Base-by-base conservation (phyloP, 92 coral and sea anemone genomes). In the Zoanthus sociatus region DNA sequence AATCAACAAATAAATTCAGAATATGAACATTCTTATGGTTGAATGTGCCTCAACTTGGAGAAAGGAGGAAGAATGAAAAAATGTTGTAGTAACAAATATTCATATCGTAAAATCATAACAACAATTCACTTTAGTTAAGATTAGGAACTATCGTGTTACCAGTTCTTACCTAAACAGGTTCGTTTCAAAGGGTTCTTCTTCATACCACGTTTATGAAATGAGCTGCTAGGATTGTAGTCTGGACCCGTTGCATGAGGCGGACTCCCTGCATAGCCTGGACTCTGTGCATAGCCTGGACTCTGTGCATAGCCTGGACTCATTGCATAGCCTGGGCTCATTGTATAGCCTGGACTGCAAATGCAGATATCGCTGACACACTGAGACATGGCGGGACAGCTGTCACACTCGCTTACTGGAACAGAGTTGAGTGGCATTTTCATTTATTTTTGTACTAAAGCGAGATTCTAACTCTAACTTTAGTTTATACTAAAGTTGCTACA, bases 331-430 rank as follows among this genome's bases (percentile, higher is more conserved):
- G 76, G 79, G 61, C 50, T 87, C 94, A 91, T 91, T 53, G 86
- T 58, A 71, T 92, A 92, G 1, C 98, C 98, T 0, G 95, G 95
- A 48, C 89, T 88, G 84, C 98, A 94, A 10, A 94, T 60, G 33
- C 98, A 94, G 42, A 89, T 84, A 26, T 89, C 87, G 69, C 69
- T 63, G 53, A 87, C 53, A 54, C 94, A 90, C 48, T 60, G 67
- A 9, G 95, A 78, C 74, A 89, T 82, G 76, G 61, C 56, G 1
- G 98, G 98, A 67, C 98, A 94, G 13, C 78, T 53, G 20, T 86
- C 88, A 66, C 91, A 84, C 42, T 76, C 73, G 13, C 4, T 46
- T 86, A 32, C 74, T 76, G 67, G 72, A 73, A 44, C 17, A 46
- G 11, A 83, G n/a, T 83, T 63, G 8, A 16, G 20, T 14, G 26